Percentiles rank a stretch among this genome's conserved stretches.
Evolutionary conservation across 2,888 invertebrate genomes (phyloP).

Genomic region (Tetropium fuscum): DNA sequence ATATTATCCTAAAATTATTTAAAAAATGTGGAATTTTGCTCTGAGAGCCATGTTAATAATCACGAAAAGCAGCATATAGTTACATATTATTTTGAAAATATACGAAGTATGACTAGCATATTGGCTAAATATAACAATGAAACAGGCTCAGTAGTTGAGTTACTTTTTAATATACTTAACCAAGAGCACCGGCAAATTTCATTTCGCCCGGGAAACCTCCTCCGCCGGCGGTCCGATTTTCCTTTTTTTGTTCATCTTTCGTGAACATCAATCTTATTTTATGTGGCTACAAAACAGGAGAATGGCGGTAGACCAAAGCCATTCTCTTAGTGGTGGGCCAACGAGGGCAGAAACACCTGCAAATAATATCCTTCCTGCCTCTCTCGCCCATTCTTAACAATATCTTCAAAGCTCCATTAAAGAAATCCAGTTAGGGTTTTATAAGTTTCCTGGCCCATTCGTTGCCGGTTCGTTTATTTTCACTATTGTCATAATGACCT

Average conservation of each 20-base stretch:
- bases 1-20: too few relatives aligned
- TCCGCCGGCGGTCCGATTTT: constrained; percentile 24
- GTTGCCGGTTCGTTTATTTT: constrained; percentile 43
- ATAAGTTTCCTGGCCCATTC: constrained; percentile 51
- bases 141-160: too few relatives aligned
- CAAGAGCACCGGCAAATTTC: constrained; percentile 13
- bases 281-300: constrained; percentile 66
- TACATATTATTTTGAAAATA: too few relatives aligned
- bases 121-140: too few relatives aligned
- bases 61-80: too few relatives aligned
- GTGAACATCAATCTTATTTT: constrained; percentile 66
- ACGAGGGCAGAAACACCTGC: constrained; percentile 51
- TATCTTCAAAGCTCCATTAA: constrained; percentile 56
- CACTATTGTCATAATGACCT: constrained; percentile 47
- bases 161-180: constrained; percentile 17
- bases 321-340: constrained; percentile 64
- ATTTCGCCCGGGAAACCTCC: constrained; percentile 19
- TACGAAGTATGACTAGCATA: too few relatives aligned
- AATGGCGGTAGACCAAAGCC: constrained; percentile 58
- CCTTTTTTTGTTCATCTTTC: constrained; percentile 52
- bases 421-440: constrained; percentile 57
- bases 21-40: too few relatives aligned
- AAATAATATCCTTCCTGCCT: constrained; percentile 53
- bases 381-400: constrained; percentile 49
- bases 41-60: too few relatives aligned